Evolutionary conservation across 2,888 invertebrate species (phyloP).

Genomic region (Atethmia centrago): DNA sequence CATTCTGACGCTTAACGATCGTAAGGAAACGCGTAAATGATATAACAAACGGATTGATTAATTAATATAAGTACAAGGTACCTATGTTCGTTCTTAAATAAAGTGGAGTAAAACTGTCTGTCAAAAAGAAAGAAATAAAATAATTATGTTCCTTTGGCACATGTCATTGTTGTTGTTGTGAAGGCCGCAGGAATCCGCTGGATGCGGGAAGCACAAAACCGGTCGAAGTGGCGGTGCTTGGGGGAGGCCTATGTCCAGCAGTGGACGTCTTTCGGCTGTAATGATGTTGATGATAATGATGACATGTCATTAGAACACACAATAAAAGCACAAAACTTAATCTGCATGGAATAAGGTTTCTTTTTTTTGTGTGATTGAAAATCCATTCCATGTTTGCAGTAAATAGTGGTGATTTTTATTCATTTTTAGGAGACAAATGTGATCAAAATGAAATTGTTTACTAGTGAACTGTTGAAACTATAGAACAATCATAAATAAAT

Average conservation of each 20-base stretch:
- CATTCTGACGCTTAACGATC: neutral
- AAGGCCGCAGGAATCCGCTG: no score
- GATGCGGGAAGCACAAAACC: no score
- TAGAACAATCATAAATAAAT: no score
- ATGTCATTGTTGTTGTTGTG: no score
- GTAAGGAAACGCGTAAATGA: neutral
- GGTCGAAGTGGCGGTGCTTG: no score
- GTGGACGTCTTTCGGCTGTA: no score
- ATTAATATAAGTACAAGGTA: no score
- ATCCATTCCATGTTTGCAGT: neutral
- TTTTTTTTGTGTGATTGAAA: neutral
- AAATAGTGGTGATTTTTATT: neutral
- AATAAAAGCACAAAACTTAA: neutral
- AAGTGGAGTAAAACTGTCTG: neutral
- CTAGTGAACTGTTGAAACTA: neutral
- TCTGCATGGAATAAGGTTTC: neutral
- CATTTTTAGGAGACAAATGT: neutral
- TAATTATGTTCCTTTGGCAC: neutral
- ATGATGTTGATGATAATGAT: no score
- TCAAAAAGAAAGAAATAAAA: neutral
- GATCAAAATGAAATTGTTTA: neutral
- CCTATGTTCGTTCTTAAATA: neutral
- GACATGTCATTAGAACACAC: neutral
- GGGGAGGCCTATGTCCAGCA: no score
- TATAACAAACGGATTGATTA: neutral